Evolutionary conservation across 2,797 vertebrate genomes (phyloP).

Genomic region (Acipenser oxyrinchus): DNA sequence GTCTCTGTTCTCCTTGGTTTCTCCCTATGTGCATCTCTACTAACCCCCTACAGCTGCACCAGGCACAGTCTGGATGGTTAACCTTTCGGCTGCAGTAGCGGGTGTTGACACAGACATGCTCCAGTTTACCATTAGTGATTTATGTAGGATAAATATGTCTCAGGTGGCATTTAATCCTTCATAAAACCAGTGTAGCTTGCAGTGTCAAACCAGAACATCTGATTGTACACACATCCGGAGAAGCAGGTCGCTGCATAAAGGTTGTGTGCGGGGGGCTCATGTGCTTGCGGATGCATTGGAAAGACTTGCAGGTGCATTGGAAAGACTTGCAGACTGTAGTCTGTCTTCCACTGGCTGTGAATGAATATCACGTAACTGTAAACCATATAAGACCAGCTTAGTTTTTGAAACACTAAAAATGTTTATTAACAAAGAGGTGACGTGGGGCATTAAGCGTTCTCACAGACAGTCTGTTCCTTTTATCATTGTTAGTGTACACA

Average conservation of each 20-base stretch:
- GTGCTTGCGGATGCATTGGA: slow-evolving; percentile 30
- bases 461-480: slow-evolving; percentile 1
- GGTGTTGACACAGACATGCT: slow-evolving; percentile 60
- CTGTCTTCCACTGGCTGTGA: slow-evolving; percentile 1
- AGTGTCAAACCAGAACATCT: slow-evolving; percentile 63
- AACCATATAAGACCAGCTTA: background rate
- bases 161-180: slow-evolving; percentile 70
- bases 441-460: no score
- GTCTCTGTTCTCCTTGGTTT: no score
- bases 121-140: slow-evolving; percentile 62
- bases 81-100: slow-evolving; percentile 55
- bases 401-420: no score
- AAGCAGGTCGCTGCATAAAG: slow-evolving; percentile 51
- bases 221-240: slow-evolving; percentile 56
- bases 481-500: background rate
- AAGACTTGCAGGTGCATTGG: background rate
- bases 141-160: slow-evolving; percentile 68
- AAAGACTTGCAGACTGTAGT: background rate
- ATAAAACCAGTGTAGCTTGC: slow-evolving; percentile 64
- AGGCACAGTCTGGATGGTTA: slow-evolving; percentile 48
- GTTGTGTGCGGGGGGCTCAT: slow-evolving; percentile 34
- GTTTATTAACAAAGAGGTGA: no score
- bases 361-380: background rate
- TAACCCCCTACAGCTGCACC: background rate
- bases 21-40: no score